A percentile compares a stretch with the other conserved stretches of the same genome.
Conservation (phyloP, 2,797 vertebrate genomes). For the Pyrocephalus nanus region DNA sequence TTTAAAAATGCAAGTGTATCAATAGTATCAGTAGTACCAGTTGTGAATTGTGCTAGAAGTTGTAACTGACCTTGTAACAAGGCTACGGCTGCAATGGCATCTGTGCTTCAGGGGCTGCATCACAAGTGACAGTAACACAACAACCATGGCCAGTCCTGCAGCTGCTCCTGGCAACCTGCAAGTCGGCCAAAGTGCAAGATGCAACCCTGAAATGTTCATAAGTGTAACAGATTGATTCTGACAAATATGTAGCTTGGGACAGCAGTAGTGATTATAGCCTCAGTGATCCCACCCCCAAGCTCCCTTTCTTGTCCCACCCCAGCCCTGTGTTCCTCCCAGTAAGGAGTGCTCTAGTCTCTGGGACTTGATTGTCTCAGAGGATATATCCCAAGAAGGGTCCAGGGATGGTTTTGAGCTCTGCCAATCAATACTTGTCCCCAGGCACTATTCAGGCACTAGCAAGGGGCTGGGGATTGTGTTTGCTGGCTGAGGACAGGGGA, state of each 20-base stretch:
- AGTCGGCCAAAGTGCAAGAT: fast-evolving
- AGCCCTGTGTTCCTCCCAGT: neutral
- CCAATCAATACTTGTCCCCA: neutral
- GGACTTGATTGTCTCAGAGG: neutral
- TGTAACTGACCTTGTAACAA: neutral
- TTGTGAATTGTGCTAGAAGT: neutral
- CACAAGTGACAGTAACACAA: fast-evolving
- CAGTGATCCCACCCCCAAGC: neutral
- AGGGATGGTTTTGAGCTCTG: neutral
- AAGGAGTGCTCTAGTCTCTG: neutral
- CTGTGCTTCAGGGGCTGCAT: neutral
- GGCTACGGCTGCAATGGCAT: neutral
- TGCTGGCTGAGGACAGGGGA: neutral
- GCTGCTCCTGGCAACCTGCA: fast-evolving
- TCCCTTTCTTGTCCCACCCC: neutral
- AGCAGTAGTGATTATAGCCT: neutral
- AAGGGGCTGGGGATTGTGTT: fast-evolving
- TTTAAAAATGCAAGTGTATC: neutral
- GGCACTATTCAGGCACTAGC: neutral
- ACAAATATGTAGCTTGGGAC: fast-evolving
- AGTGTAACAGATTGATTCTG: neutral
- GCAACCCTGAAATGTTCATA: neutral
- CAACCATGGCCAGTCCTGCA: neutral
- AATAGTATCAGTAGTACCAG: neutral
- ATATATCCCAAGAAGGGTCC: neutral